Conservation (phyloP, 2,113 vertebrate genomes). For the Grammomys surdaster region DNA sequence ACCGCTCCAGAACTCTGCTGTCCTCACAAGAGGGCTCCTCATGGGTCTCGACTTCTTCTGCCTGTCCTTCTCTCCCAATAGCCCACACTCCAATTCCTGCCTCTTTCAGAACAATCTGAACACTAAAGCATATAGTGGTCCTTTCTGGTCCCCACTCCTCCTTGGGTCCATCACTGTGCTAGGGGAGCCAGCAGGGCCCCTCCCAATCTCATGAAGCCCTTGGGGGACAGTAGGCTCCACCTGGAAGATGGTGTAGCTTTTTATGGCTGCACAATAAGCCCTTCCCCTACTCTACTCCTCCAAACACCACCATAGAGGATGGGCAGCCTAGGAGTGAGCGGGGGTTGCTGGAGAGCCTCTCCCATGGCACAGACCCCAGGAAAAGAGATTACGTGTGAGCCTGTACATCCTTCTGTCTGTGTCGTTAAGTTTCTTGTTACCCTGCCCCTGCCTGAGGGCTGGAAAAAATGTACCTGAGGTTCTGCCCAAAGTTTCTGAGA, state of each 20-base stretch:
- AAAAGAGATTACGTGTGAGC: background rate
- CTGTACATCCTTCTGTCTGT: background rate
- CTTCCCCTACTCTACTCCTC: background rate
- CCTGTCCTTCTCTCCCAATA: background rate
- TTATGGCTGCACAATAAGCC: slow-evolving; percentile 76
- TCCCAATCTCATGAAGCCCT: slow-evolving; percentile 75
- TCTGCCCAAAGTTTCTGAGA: background rate
- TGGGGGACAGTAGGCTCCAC: slow-evolving; percentile 36
- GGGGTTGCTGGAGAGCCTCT: background rate
- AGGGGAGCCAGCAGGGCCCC: slow-evolving; percentile 4
- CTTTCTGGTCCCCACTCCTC: background rate
- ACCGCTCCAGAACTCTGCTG: background rate
- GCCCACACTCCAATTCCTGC: background rate
- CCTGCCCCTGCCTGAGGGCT: background rate
- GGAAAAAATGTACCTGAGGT: background rate
- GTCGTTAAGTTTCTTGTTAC: background rate
- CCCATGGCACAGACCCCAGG: background rate
- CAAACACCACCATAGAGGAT: too few species aligned
- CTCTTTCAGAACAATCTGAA: background rate
- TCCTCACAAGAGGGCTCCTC: background rate
- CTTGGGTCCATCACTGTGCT: background rate
- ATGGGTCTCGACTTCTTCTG: background rate
- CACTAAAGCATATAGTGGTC: background rate
- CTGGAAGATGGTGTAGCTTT: slow-evolving; percentile 76
- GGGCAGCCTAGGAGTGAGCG: too few species aligned